These are phyloP conservation scores for Bedellia somnulentella DNA, from an alignment of 2,888 invertebrate genomes.

Conservation along the genomic window DNA sequence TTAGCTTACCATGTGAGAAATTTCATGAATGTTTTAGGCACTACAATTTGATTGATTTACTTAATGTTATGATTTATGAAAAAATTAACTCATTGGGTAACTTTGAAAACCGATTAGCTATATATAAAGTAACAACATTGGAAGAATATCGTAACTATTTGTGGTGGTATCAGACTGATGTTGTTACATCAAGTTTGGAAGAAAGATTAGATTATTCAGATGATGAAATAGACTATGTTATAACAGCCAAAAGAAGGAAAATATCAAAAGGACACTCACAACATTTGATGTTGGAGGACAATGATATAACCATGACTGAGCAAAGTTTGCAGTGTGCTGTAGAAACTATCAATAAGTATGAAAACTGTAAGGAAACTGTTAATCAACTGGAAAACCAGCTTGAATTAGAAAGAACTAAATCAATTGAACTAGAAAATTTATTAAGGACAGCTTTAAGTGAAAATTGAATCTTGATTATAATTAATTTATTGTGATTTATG, in stretches of 20 bases:
- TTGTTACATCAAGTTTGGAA: conserved; percentile 26
- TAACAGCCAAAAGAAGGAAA: conserved; percentile 42
- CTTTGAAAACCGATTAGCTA: conserved; percentile 47
- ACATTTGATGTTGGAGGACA: conserved; percentile 41
- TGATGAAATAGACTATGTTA: conserved; percentile 34
- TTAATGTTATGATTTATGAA: conserved; percentile 57
- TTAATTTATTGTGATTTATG: conserved; percentile 16
- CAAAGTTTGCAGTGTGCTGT: conserved; percentile 31
- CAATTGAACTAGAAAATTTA: conserved; percentile 45
- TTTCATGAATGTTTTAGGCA: conserved; percentile 35
- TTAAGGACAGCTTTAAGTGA: conserved; percentile 41
- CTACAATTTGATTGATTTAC: conserved; percentile 53
- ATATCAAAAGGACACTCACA: conserved; percentile 32
- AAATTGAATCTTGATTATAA: conserved; percentile 21
- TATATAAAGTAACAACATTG: conserved; percentile 59
- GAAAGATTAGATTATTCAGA: conserved; percentile 33
- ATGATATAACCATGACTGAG: conserved; percentile 33
- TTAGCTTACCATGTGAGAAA: conserved; percentile 29
- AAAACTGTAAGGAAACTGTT: conserved; percentile 31
- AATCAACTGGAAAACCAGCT: conserved; percentile 48
- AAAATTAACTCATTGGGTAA: conserved; percentile 48
- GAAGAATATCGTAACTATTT: conserved; percentile 51
- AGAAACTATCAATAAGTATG: conserved; percentile 28
- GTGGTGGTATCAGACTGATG: conserved; percentile 60
- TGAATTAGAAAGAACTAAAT: conserved; percentile 42